Evolutionary conservation across 2,888 invertebrate genomes (phyloP).

Genomic region (Holacanthella duospinosa): DNA sequence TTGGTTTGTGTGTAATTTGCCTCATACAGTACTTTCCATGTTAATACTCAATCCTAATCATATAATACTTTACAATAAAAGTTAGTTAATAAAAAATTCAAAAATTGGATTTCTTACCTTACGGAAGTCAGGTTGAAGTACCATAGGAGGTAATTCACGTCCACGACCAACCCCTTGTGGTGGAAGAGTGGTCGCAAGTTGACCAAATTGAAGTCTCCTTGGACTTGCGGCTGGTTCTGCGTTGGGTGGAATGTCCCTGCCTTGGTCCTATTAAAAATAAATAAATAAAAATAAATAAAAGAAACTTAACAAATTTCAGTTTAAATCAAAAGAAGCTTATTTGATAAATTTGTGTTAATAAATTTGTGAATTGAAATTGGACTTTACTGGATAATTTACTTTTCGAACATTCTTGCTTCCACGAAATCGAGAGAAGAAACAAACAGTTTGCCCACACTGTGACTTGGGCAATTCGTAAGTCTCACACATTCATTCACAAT

Average conservation of each 20-base stretch:
- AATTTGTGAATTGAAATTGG: not conserved
- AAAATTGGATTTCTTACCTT: conserved; percentile 61
- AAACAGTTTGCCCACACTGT: conserved; percentile 36
- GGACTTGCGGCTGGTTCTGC: conserved; percentile 38
- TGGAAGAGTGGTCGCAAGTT: conserved; percentile 34
- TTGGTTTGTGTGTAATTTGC: too few species aligned
- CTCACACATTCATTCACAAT: conserved; percentile 35
- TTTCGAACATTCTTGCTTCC: conserved; percentile 35
- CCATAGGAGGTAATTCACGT: conserved; percentile 59
- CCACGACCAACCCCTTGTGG: conserved; percentile 24
- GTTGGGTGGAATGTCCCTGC: conserved; percentile 38
- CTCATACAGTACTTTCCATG: too few species aligned
- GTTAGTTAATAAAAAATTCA: too few species aligned
- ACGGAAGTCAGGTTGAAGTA: conserved; percentile 85
- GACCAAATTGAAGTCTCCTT: conserved; percentile 36
- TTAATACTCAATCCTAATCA: too few species aligned
- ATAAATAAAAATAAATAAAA: not conserved
- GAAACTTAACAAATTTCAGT: too few species aligned
- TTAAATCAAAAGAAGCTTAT: too few species aligned
- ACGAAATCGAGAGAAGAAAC: conserved; percentile 37
- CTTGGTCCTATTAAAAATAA: conserved; percentile 31
- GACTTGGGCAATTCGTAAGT: conserved; percentile 37
- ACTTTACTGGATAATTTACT: conserved; percentile 24
- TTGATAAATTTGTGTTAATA: not conserved
- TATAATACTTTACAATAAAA: too few species aligned